These are phyloP conservation scores for Bolinopsis microptera DNA, from an alignment of 37 sponge, comb jelly and placozoan species.

Conservation along the genomic window DNA sequence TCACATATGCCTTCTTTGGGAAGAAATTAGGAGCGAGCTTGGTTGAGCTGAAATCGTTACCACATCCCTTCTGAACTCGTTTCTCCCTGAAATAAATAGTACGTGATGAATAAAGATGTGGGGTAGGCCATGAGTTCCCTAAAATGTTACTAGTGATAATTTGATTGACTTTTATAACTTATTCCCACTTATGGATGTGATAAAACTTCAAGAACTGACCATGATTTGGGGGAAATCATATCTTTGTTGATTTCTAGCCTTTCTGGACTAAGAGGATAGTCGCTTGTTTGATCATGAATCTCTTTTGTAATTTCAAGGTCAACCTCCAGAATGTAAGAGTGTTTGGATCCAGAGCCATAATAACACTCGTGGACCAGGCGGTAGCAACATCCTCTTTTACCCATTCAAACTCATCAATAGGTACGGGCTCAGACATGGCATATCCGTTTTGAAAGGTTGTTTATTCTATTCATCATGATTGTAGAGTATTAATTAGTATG, in stretches of 20 bases:
- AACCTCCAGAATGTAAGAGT: neutral
- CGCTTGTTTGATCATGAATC: slow-evolving; percentile 14
- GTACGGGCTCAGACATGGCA: slow-evolving; percentile 37
- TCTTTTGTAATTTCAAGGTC: slow-evolving; percentile 14
- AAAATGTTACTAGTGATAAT: too few species aligned
- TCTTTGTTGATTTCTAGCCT: neutral
- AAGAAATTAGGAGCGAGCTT: slow-evolving; percentile 61
- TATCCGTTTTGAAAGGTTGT: slow-evolving; percentile 26
- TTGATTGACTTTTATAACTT: too few species aligned
- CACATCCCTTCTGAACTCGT: neutral
- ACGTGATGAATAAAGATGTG: too few species aligned
- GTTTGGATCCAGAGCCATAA: neutral
- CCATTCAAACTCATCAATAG: slow-evolving; percentile 2
- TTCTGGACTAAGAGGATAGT: slow-evolving; percentile 60
- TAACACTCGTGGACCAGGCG: neutral
- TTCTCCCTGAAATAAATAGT: slow-evolving; percentile 60
- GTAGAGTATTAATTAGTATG: too few species aligned
- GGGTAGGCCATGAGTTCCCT: too few species aligned
- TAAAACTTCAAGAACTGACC: slow-evolving; percentile 2
- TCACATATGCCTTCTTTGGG: slow-evolving; percentile 39
- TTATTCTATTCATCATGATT: neutral
- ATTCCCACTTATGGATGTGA: too few species aligned
- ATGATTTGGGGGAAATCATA: slow-evolving; percentile 37
- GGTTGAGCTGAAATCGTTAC: neutral
- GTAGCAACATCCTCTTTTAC: neutral